Base-by-base conservation (phyloP, 2,797 vertebrate genomes). In the Eleutherodactylus coqui region DNA sequence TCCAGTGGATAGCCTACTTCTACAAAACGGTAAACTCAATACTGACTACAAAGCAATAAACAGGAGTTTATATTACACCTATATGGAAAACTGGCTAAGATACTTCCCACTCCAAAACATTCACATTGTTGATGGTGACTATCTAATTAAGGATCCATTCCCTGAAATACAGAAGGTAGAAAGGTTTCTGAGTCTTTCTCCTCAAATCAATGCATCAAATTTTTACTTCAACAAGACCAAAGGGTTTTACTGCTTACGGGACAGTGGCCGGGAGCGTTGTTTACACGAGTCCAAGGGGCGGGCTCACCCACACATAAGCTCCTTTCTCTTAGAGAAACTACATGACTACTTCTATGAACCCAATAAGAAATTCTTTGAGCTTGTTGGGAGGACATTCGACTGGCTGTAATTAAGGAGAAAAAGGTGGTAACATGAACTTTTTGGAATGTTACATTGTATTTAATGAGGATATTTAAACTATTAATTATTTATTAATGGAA, bases 181-280 rank as follows among this genome's bases (percentile, higher is more conserved):
- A 90, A 88, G 89, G 8, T 99, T 99, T 93, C 92, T 99, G 32
- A 93, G 92, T 81, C 93, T 99, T 69, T 92, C 96, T 0, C 96
- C 97, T 0, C 96, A 97, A 91, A 97, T 99, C 89, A 97, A 96
- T 4, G 93, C 96, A 58, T 97, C 96, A 1, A 97, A 99, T 91
- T 99, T 99, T 92, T 99, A 99, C 92, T 99, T 99, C 84, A 99
- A 99, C 89, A 96, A 96, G 90, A 99, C 98, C 0, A 98, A 98
- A 90, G 98, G 98, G 75, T 99, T 99, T 90, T 99, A 97, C 92
- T 99, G 98, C 93, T 92, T 99, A 90, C 92, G 97, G 55, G 96
- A 98, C 88, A 90, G 93, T 16, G 97, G 97, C 0, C 93, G 94
- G 49, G 96, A 99, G n/a, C 94, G 96, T 45, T 99, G 98, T 91